Percentiles rank a stretch among this genome's conserved stretches.
phyloP scores from a whole-genome alignment of 2,888 invertebrate species.

The Panzeria rudis region DNA sequence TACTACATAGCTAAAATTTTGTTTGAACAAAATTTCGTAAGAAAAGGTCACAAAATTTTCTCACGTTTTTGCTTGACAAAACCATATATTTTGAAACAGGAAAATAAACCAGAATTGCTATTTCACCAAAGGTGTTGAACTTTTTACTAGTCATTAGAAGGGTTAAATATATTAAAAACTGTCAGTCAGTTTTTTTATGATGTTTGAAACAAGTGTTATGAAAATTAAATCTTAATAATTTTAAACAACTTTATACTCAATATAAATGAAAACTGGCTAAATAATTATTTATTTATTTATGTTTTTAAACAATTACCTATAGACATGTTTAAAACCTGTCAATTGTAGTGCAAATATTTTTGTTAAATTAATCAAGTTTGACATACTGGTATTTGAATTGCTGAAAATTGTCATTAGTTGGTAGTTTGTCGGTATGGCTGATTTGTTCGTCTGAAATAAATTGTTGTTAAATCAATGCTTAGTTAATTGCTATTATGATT shows the following conservation, averaged over 20 bases:
- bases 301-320: constrained; percentile 11
- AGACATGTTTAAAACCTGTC: constrained; percentile 76
- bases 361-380: constrained; percentile 65
- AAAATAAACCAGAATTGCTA: constrained; percentile 24
- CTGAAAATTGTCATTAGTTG: constrained; percentile 61
- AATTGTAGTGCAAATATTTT: constrained; percentile 80
- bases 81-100: constrained; percentile 1
- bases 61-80: constrained; percentile 61
- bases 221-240: constrained; percentile 5
- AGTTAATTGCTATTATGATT: constrained; percentile 62
- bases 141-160: constrained; percentile 62
- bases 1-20: not conserved
- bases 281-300: constrained; percentile 28
- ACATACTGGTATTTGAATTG: constrained; percentile 54
- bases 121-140: constrained; percentile 67
- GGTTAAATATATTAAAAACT: constrained; percentile 50
- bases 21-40: not conserved
- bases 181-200: constrained; percentile 4
- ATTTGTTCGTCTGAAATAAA: constrained; percentile 52
- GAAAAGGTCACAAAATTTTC: constrained; percentile 59
- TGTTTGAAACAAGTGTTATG: constrained; percentile 60
- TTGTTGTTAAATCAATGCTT: constrained; percentile 66
- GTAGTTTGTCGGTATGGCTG: constrained; percentile 54
- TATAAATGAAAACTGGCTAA: constrained; percentile 2
- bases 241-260: not conserved